Evolutionary conservation across 2,888 invertebrate species (phyloP).

Genomic region (Tyria jacobaeae): DNA sequence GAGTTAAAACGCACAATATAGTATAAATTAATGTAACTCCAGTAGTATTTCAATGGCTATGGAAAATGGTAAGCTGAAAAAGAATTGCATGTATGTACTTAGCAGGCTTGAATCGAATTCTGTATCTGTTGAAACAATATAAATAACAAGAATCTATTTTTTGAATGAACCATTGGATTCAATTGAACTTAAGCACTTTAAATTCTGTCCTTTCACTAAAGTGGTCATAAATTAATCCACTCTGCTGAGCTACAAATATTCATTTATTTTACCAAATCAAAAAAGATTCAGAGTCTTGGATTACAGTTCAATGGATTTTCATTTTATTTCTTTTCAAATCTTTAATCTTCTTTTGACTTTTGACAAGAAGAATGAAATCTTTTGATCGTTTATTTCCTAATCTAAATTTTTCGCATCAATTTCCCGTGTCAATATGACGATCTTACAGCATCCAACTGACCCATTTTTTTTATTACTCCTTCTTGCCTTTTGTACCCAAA

Average conservation of each 20-base stretch:
- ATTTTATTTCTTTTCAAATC: conserved; percentile 20
- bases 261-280: conserved; percentile 37
- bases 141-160: conserved; percentile 3
- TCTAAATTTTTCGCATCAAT: conserved; percentile 31
- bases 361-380: conserved; percentile 33
- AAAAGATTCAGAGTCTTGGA: conserved; percentile 21
- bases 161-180: conserved; percentile 23
- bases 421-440: conserved; percentile 36
- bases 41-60: too few relatives aligned
- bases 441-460: conserved; percentile 35
- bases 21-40: too few relatives aligned
- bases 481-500: conserved; percentile 31
- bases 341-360: conserved; percentile 39
- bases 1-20: too few relatives aligned
- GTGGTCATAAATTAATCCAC: conserved; percentile 43
- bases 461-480: not conserved
- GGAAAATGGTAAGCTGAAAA: too few relatives aligned
- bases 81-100: too few relatives aligned
- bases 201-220: conserved; percentile 24
- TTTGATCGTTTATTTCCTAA: conserved; percentile 35
- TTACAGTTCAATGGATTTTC: conserved; percentile 18
- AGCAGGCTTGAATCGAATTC: not conserved
- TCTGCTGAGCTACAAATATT: conserved; percentile 16
- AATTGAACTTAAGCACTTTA: conserved; percentile 34
- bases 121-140: not conserved